phyloP scores from a whole-genome alignment of 2,797 vertebrate species.

The Rhynchonycteris naso region DNA sequence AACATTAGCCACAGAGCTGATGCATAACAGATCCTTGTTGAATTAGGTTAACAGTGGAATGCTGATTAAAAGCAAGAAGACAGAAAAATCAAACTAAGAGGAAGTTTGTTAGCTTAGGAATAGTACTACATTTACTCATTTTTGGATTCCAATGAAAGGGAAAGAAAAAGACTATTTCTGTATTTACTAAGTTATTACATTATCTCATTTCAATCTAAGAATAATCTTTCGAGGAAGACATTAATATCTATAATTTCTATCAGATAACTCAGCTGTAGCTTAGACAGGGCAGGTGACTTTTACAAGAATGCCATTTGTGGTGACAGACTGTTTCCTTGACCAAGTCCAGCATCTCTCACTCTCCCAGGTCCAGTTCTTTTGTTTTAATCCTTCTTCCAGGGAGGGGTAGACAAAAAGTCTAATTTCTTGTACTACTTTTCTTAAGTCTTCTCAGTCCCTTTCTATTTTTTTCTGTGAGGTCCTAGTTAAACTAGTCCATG shows the following conservation, averaged over 20 bases:
- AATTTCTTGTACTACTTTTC: background rate
- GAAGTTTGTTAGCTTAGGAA: background rate
- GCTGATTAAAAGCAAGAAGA: constrained; percentile 43
- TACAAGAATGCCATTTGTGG: background rate
- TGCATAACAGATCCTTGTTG: constrained; percentile 54
- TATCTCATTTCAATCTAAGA: background rate
- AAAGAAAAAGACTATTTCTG: background rate
- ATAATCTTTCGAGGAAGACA: background rate
- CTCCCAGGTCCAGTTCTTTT: background rate
- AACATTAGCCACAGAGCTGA: constrained; percentile 46
- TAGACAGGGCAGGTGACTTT: background rate
- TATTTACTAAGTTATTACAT: background rate
- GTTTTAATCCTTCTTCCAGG: background rate
- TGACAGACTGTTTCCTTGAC: background rate
- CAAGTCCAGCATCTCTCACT: background rate
- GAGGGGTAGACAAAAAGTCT: background rate
- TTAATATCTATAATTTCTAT: background rate
- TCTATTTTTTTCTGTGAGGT: background rate
- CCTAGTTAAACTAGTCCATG: background rate
- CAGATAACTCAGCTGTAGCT: background rate
- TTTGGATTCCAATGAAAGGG: background rate
- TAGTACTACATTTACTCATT: background rate
- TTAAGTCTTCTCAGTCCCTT: background rate
- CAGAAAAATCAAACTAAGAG: constrained; percentile 33
- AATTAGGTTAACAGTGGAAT: constrained; percentile 62